Conservation (phyloP, 2,113 vertebrate species). For the Otis tarda region DNA sequence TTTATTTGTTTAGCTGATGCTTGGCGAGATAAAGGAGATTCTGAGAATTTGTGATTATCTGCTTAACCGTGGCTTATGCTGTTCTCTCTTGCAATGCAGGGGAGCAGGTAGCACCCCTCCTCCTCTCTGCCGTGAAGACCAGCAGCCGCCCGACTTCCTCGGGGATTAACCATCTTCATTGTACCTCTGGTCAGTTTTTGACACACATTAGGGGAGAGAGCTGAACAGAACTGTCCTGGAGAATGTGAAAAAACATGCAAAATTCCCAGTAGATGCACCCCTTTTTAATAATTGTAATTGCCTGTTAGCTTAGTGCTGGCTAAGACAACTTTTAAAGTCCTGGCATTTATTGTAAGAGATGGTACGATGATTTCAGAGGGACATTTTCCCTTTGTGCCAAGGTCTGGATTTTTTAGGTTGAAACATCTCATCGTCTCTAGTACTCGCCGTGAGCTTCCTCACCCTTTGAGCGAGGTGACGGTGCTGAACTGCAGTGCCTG, state of each 20-base stretch:
- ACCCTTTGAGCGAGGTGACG: fast-evolving
- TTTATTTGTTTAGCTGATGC: conserved; percentile 3
- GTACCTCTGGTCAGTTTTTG: not conserved
- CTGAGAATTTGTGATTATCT: not conserved
- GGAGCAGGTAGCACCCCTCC: not conserved
- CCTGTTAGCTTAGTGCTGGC: not conserved
- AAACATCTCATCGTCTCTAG: not conserved
- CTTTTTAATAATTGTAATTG: not conserved
- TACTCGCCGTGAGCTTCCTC: fast-evolving
- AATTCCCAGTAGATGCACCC: fast-evolving
- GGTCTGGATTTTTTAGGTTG: not conserved
- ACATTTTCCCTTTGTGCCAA: not conserved
- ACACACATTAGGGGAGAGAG: not conserved
- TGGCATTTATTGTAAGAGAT: not conserved
- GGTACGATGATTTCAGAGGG: not conserved
- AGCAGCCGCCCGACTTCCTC: not conserved
- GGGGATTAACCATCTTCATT: not conserved
- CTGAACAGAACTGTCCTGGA: not conserved
- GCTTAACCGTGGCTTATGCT: not conserved
- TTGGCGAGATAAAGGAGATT: not conserved
- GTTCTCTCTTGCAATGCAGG: not conserved
- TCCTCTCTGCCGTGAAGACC: not conserved
- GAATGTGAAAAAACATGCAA: not conserved
- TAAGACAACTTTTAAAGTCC: not conserved
- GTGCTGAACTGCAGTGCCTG: not conserved